phyloP scores from a whole-genome alignment of 2,888 invertebrate genomes.

The Lomographa bimaculata region DNA sequence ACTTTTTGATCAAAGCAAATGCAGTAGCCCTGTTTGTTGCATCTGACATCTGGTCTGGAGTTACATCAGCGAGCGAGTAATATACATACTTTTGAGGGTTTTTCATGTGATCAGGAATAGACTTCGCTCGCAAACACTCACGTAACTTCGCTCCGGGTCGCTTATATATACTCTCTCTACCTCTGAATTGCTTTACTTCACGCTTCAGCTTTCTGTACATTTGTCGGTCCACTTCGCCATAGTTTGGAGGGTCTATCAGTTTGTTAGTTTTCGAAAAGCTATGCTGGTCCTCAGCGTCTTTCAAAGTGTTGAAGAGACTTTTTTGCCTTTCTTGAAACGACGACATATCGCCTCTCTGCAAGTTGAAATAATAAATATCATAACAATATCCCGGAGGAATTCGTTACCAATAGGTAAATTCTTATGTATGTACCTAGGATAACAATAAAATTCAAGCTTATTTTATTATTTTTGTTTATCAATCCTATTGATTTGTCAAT shows the following conservation, averaged over 20 bases:
- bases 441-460: too few species aligned
- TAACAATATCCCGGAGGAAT: too few species aligned
- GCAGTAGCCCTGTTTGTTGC: conserved; percentile 90
- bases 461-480: too few species aligned
- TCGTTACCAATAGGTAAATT: too few species aligned
- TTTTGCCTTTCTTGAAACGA: conserved; percentile 86
- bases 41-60: conserved; percentile 90
- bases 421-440: too few species aligned
- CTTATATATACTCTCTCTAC: conserved; percentile 92
- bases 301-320: conserved; percentile 87
- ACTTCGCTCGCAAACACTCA: conserved; percentile 78
- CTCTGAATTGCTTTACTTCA: conserved; percentile 85
- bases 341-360: conserved; percentile 48
- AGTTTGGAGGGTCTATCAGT: conserved; percentile 50
- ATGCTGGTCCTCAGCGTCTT: conserved; percentile 84
- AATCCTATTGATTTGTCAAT: too few species aligned
- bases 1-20: conserved; percentile 87
- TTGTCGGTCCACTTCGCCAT: conserved; percentile 57
- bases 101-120: conserved; percentile 78
- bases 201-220: conserved; percentile 67
- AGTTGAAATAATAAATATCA: conserved; percentile 1
- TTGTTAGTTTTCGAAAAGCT: conserved; percentile 65
- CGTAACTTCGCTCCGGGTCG: conserved; percentile 86
- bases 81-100: conserved; percentile 93
- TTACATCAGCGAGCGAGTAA: conserved; percentile 91